Conservation (phyloP, 2,113 vertebrate species). For the Chamaea fasciata region DNA sequence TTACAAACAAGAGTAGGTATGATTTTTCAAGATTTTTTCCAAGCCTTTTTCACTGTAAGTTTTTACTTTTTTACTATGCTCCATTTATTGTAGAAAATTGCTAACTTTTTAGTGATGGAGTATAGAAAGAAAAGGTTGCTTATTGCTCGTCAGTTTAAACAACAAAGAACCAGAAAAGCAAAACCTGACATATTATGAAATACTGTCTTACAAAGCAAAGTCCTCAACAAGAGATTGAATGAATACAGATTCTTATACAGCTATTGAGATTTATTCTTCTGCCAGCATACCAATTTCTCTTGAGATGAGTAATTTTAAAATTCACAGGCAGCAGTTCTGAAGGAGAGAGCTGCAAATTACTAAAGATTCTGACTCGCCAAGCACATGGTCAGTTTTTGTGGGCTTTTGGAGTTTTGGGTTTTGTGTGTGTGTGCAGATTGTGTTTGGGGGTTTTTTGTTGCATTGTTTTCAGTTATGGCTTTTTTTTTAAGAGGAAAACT, state of each 20-base stretch:
- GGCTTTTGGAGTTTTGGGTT: rapidly evolving
- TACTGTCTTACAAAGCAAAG: not conserved
- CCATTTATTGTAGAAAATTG: constrained; percentile 47
- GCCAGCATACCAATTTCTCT: not conserved
- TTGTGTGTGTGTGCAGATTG: not conserved
- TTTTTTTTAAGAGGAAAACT: not conserved
- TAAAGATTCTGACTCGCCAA: not conserved
- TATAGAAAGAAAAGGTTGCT: not conserved
- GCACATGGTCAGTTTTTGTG: not conserved
- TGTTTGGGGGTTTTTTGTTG: too few species aligned
- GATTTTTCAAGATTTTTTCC: constrained; percentile 71
- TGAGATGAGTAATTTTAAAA: not conserved
- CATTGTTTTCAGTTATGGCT: not conserved
- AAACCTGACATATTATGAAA: not conserved
- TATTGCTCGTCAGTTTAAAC: not conserved
- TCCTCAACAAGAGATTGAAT: not conserved
- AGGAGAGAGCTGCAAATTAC: not conserved
- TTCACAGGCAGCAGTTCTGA: not conserved
- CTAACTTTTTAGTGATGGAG: constrained; percentile 25
- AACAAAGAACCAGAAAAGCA: not conserved
- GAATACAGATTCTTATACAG: not conserved
- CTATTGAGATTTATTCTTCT: constrained; percentile 2
- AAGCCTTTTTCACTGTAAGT: constrained; percentile 60
- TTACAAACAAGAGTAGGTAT: constrained; percentile 76
- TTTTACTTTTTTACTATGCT: constrained; percentile 48